phyloP scores from a whole-genome alignment of 1,140 invertebrate species.

The Helicorthomorpha holstii region DNA sequence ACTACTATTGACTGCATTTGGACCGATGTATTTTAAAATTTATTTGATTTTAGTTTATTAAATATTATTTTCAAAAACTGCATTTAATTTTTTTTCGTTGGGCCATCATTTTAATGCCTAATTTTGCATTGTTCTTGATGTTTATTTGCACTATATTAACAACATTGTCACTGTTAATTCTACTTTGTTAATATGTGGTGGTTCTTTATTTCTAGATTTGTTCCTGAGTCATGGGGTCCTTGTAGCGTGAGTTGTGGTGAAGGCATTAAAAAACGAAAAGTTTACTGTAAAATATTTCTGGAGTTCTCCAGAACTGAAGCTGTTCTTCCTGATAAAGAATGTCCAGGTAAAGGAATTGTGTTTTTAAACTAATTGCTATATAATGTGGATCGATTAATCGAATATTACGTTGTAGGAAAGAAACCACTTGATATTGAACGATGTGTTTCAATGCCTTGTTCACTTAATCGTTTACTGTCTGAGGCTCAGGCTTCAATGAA shows the following conservation, averaged over 20 bases:
- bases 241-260: slow-evolving; percentile 81
- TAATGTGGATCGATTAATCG: neutral
- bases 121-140: too few species aligned
- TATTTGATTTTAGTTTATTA: too few species aligned
- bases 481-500: neutral
- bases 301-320: slow-evolving; percentile 74
- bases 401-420: slow-evolving; percentile 31
- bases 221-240: slow-evolving; percentile 61
- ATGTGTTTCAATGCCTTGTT: slow-evolving; percentile 58
- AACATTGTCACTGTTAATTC: too few species aligned
- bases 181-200: too few species aligned
- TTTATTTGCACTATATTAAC: too few species aligned
- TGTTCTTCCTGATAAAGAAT: slow-evolving; percentile 70
- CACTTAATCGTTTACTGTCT: slow-evolving; percentile 17
- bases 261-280: slow-evolving; percentile 56
- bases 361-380: neutral
- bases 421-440: slow-evolving; percentile 61
- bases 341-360: slow-evolving; percentile 29
- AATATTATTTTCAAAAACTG: too few species aligned
- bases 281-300: slow-evolving; percentile 82
- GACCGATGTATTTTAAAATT: too few species aligned
- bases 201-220: slow-evolving; percentile 39
- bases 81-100: too few species aligned
- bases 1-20: too few species aligned
- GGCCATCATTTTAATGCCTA: too few species aligned